Evolutionary conservation across 2,888 invertebrate species (phyloP).

Genomic region (Corythucha ciliata): DNA sequence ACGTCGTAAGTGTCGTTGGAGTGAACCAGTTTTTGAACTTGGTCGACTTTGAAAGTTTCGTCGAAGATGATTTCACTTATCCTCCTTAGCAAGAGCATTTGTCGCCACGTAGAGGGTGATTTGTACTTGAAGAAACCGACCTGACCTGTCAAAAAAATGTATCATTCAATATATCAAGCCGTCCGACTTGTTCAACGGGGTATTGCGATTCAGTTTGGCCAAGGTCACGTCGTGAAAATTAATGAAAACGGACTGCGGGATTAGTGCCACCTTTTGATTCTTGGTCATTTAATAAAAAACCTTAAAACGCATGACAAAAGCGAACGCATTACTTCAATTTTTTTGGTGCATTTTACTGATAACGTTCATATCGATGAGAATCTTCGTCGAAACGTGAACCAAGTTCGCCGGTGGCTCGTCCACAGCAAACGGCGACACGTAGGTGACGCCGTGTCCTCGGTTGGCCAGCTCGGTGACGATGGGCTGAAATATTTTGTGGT

Average conservation of each 20-base stretch:
- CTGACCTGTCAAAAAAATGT: too few species aligned
- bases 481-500: constrained; percentile 30
- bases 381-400: too few species aligned
- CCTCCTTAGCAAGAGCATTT: background rate
- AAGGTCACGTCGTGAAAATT: too few species aligned
- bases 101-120: background rate
- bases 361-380: background rate
- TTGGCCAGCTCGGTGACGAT: constrained; percentile 31
- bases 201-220: too few species aligned
- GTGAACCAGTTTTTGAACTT: constrained; percentile 15
- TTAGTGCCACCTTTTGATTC: too few species aligned
- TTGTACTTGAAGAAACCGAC: too few species aligned
- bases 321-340: too few species aligned
- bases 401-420: constrained; percentile 10
- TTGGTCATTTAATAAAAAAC: too few species aligned
- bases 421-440: constrained; percentile 11
- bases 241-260: too few species aligned
- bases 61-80: constrained; percentile 1
- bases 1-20: constrained; percentile 26
- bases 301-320: too few species aligned
- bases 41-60: background rate
- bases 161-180: too few species aligned
- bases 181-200: too few species aligned
- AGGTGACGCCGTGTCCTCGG: constrained; percentile 34
- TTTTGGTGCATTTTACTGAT: background rate